These are phyloP conservation scores for Leptopterna dolabrata DNA, from an alignment of 2,888 invertebrate species.

Conservation along the genomic window DNA sequence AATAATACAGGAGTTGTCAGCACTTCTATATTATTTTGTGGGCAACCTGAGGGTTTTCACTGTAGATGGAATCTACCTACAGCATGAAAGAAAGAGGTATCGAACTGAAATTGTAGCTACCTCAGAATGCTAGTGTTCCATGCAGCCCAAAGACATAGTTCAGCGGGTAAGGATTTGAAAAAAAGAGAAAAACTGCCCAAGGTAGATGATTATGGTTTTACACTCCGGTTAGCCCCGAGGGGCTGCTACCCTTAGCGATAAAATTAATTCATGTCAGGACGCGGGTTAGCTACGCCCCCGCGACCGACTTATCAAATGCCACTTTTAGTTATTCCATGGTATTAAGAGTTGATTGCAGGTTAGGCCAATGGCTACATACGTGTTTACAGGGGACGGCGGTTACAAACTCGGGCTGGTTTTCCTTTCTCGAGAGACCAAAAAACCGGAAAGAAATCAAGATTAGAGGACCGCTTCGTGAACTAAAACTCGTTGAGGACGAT, in stretches of 20 bases:
- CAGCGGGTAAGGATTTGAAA: background rate
- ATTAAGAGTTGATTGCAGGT: slow-evolving; percentile 31
- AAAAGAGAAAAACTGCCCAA: background rate
- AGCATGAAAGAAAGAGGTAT: too few relatives aligned
- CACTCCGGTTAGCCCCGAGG: slow-evolving; percentile 22
- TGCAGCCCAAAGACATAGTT: too few relatives aligned
- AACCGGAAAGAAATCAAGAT: background rate
- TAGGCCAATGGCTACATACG: slow-evolving; percentile 39
- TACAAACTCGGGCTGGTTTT: background rate
- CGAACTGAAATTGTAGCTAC: too few relatives aligned
- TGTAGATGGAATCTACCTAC: too few relatives aligned
- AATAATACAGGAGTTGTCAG: too few relatives aligned
- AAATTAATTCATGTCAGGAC: slow-evolving; percentile 42
- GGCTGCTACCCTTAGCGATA: slow-evolving; percentile 30
- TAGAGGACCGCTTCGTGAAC: background rate
- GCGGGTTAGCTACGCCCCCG: slow-evolving; percentile 1
- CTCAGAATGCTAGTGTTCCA: too few relatives aligned
- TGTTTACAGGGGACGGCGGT: slow-evolving; percentile 27
- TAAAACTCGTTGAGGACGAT: slow-evolving; percentile 14
- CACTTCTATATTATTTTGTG: too few relatives aligned
- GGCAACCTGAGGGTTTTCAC: too few relatives aligned
- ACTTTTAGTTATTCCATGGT: slow-evolving; percentile 30
- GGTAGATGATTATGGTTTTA: background rate
- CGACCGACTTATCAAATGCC: slow-evolving; percentile 17
- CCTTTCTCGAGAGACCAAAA: background rate